Conservation (phyloP, 2,113 vertebrate species). For the Phoenicopterus ruber region DNA sequence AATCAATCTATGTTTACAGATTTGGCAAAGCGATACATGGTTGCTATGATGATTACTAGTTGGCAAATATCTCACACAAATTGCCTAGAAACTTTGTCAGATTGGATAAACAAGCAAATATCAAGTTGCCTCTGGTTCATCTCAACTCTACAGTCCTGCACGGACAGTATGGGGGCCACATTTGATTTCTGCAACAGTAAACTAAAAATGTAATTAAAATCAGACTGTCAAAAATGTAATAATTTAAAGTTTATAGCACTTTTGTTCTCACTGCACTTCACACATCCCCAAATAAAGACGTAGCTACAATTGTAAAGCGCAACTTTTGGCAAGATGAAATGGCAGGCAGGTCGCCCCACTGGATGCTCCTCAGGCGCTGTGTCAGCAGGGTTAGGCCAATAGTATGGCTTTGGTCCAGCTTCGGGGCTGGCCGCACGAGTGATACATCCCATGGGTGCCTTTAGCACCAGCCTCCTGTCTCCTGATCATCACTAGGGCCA, state of each 20-base stretch:
- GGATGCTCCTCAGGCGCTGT: not conserved
- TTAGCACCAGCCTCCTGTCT: not conserved
- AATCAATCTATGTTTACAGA: not conserved
- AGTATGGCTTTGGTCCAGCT: not conserved
- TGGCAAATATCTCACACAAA: not conserved
- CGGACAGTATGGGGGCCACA: not conserved
- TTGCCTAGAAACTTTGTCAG: not conserved
- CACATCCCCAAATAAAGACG: not conserved
- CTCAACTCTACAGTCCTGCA: not conserved
- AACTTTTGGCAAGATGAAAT: not conserved
- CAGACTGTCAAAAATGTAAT: not conserved
- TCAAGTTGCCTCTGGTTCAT: not conserved
- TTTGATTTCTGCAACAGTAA: not conserved
- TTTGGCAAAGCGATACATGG: not conserved
- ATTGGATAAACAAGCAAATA: not conserved
- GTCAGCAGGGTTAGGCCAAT: not conserved
- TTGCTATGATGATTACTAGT: not conserved
- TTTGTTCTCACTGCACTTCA: not conserved
- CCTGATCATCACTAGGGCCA: not conserved
- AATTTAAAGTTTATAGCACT: not conserved
- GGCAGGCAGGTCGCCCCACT: not conserved
- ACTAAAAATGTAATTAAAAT: slow-evolving; percentile 2
- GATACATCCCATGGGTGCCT: not conserved
- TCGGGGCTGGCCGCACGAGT: not conserved
- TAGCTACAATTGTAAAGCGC: not conserved